Conservation (phyloP, 2,113 vertebrate genomes). For the Myocastor coypus region DNA sequence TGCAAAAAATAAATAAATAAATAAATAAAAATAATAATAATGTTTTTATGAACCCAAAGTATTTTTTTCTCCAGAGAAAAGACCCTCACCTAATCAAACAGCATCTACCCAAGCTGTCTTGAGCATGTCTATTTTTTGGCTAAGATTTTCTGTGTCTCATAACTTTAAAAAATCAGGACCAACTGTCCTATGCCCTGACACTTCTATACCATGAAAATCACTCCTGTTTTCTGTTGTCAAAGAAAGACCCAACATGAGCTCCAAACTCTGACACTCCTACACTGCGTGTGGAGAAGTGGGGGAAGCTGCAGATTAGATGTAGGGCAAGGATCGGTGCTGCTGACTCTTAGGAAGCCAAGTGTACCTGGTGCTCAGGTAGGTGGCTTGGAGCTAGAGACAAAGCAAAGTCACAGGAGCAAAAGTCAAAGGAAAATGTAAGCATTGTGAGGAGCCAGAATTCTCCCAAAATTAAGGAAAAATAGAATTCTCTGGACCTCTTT, state of each 20-base stretch:
- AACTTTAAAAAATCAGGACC: background rate
- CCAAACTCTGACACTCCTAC: background rate
- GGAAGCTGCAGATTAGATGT: background rate
- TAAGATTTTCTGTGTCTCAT: background rate
- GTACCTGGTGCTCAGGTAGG: background rate
- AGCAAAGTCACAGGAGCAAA: slow-evolving; percentile 2
- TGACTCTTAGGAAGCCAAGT: background rate
- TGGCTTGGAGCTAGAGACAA: background rate
- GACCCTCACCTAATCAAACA: background rate
- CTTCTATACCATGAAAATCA: background rate
- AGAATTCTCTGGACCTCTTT: background rate
- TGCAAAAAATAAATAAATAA: too few relatives aligned
- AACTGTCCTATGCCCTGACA: background rate
- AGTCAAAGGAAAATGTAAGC: background rate
- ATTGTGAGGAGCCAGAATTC: background rate
- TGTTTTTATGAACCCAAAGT: background rate
- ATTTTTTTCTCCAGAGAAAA: slow-evolving; percentile 3
- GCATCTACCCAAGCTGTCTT: background rate
- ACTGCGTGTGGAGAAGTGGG: background rate
- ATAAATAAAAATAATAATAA: background rate
- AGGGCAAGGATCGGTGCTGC: background rate
- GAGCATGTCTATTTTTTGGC: background rate
- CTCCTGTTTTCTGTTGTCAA: background rate
- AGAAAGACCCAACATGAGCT: background rate
- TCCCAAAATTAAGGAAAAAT: background rate